These are phyloP conservation scores for Romanogobio albipinnatus DNA, from an alignment of 2,113 vertebrate species.

Conservation along the genomic window DNA sequence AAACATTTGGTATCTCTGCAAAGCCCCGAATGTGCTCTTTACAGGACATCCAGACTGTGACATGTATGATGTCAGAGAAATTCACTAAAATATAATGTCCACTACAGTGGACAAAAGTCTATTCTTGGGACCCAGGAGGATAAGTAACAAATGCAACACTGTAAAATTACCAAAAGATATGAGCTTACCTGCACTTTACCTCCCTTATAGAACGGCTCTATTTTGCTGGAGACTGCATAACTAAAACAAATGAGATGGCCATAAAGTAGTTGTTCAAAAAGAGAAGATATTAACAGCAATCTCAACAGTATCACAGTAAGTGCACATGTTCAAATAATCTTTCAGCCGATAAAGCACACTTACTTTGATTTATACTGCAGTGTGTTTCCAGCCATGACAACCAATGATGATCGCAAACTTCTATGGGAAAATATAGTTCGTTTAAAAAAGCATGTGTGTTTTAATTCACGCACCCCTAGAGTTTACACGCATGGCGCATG, in stretches of 20 bases:
- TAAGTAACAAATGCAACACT: too few relatives aligned
- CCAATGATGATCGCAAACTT: not conserved
- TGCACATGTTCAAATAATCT: not conserved
- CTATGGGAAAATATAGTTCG: not conserved
- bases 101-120: too few relatives aligned
- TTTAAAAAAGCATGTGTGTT: not conserved
- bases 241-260: conserved; percentile 66
- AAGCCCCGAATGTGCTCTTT: too few relatives aligned
- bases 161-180: not conserved
- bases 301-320: too few relatives aligned
- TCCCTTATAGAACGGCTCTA: conserved; percentile 97
- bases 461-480: not conserved
- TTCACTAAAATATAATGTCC: too few relatives aligned
- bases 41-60: too few relatives aligned
- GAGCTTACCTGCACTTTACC: conserved; percentile 89
- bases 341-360: conserved; percentile 47
- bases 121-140: too few relatives aligned
- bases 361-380: conserved; percentile 79
- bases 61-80: too few relatives aligned
- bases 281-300: not conserved
- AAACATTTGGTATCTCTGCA: too few relatives aligned
- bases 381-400: conserved; percentile 67
- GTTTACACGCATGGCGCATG: conserved; percentile 41
- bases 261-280: not conserved
- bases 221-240: conserved; percentile 81